phyloP scores from a whole-genome alignment of 2,888 invertebrate genomes.

The Tiphia femorata region DNA sequence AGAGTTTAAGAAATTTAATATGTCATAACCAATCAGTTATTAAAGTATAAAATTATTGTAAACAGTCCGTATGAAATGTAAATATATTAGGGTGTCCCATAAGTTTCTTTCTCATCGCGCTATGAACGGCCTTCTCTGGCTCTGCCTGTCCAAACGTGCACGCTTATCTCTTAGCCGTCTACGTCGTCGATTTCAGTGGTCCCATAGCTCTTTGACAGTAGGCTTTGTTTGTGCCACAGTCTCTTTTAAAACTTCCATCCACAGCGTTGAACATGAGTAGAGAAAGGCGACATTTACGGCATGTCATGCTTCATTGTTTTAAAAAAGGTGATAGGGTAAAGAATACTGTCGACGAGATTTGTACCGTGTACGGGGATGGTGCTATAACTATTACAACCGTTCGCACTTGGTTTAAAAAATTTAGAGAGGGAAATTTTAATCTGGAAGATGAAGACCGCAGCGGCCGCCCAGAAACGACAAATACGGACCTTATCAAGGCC shows the following conservation, averaged over 20 bases:
- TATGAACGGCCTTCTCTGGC: too few species aligned
- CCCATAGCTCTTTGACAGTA: too few species aligned
- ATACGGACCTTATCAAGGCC: constrained; percentile 1
- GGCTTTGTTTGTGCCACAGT: neutral
- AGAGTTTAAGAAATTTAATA: too few species aligned
- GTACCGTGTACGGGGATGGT: constrained; percentile 3
- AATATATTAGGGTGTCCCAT: too few species aligned
- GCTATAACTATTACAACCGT: neutral
- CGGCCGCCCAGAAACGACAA: neutral
- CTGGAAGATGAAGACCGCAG: neutral
- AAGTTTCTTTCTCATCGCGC: too few species aligned
- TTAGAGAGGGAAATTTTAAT: constrained; percentile 1
- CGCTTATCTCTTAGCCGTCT: too few species aligned
- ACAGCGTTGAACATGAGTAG: constrained; percentile 1
- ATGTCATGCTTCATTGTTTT: constrained; percentile 4
- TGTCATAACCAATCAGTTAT: too few species aligned
- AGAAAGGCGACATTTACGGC: constrained; percentile 2
- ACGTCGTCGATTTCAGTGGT: too few species aligned
- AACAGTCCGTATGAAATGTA: too few species aligned
- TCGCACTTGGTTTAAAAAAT: neutral
- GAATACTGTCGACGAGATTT: constrained; percentile 1
- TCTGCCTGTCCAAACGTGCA: too few species aligned
- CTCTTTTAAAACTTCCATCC: constrained; percentile 1
- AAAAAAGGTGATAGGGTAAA: constrained; percentile 3
- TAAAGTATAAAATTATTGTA: too few species aligned